phyloP scores from a whole-genome alignment of 2,888 invertebrate genomes.

The Eugnorisma glareosa region DNA sequence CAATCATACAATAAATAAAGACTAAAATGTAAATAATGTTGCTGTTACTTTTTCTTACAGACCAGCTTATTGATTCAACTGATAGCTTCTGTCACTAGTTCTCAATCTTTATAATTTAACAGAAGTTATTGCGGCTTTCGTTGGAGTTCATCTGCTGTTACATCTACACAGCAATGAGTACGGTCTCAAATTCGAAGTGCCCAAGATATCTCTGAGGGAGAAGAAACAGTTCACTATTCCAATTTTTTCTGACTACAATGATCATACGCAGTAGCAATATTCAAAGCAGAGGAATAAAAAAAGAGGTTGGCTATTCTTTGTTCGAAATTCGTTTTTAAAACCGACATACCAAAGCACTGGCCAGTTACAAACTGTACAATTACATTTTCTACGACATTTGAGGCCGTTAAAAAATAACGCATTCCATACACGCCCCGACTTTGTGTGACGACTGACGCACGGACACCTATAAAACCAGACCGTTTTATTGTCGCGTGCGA shows the following conservation, averaged over 20 bases:
- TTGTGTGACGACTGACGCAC: conserved; percentile 35
- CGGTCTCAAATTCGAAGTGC: not conserved
- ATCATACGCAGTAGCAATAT: not conserved
- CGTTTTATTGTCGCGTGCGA: conserved; percentile 61
- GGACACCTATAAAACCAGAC: conserved; percentile 54
- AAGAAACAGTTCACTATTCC: not conserved
- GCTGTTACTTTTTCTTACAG: not conserved
- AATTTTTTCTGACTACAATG: not conserved
- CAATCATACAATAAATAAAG: not conserved
- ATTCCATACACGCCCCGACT: conserved; percentile 59
- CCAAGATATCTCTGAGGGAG: not conserved
- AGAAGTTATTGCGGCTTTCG: not conserved
- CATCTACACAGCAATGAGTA: not conserved
- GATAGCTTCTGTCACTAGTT: conserved; percentile 8
- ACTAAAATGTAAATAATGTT: not conserved
- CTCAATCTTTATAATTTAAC: not conserved
- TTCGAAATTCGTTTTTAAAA: conserved; percentile 14
- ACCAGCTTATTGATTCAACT: conserved; percentile 7
- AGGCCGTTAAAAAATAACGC: conserved; percentile 60
- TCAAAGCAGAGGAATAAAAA: not conserved
- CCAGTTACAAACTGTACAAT: conserved; percentile 45
- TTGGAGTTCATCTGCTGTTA: not conserved
- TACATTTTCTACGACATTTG: conserved; percentile 30
- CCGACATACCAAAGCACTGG: conserved; percentile 15
- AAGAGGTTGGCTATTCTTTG: not conserved